Conservation (phyloP, 2,113 vertebrate genomes). For the Oophaga pumilio region DNA sequence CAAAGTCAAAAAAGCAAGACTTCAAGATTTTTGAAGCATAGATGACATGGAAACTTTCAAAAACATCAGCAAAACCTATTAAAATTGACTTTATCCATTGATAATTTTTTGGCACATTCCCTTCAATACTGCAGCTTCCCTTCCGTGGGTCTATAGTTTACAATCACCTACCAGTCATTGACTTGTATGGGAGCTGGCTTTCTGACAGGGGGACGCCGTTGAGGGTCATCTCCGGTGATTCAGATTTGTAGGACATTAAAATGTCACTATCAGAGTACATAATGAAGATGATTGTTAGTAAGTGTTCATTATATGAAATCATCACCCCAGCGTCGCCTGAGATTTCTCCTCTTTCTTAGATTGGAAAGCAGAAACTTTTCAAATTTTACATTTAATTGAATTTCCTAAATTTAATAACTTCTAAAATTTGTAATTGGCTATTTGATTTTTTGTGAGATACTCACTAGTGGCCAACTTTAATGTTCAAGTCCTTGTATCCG, state of each 20-base stretch:
- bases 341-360: not conserved
- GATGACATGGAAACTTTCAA: too few species aligned
- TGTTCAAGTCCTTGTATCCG: conserved; percentile 66
- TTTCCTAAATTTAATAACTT: not conserved
- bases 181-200: conserved; percentile 63
- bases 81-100: too few species aligned
- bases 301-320: not conserved
- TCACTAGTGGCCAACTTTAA: conserved; percentile 77
- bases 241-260: conserved; percentile 64
- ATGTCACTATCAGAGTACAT: conserved; percentile 62
- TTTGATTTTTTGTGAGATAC: conserved; percentile 49
- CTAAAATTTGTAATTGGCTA: not conserved
- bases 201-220: conserved; percentile 61
- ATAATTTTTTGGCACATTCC: too few species aligned
- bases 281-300: conserved; percentile 28
- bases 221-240: conserved; percentile 62
- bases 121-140: not conserved
- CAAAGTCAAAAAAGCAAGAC: too few species aligned
- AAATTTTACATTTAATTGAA: not conserved
- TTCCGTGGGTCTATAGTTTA: not conserved
- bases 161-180: conserved; percentile 62
- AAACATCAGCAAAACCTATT: too few species aligned
- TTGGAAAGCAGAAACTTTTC: not conserved
- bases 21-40: too few species aligned
- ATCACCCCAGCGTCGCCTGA: not conserved